Conservation (phyloP, 2,113 vertebrate genomes). For the Hypomesus transpacificus region DNA sequence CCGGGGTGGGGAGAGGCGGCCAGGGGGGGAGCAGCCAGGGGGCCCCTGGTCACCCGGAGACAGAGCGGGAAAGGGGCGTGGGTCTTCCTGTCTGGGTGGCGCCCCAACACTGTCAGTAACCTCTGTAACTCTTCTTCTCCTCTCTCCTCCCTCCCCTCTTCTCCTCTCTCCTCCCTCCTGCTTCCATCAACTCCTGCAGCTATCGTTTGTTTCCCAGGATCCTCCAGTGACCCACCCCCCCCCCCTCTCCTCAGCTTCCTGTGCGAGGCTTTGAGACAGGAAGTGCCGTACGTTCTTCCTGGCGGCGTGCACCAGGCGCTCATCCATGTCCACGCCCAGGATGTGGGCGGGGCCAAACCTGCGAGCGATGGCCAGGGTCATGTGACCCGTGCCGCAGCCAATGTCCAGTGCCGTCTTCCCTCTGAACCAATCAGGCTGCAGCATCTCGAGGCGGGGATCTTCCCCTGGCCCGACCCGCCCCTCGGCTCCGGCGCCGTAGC, state of each 20-base stretch:
- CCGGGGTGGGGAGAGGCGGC: conserved; percentile 29
- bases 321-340: conserved; percentile 84
- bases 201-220: too few relatives aligned
- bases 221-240: not conserved
- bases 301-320: conserved; percentile 73
- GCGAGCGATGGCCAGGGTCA: conserved; percentile 79
- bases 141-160: not conserved
- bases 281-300: conserved; percentile 85
- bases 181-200: conserved; percentile 3
- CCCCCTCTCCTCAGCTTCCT: conserved; percentile 7
- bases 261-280: conserved; percentile 73
- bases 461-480: conserved; percentile 66
- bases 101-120: not conserved
- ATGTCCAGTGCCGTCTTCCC: conserved; percentile 81
- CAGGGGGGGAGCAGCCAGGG: conserved; percentile 77
- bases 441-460: conserved; percentile 73
- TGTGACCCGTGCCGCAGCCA: conserved; percentile 84
- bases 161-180: not conserved
- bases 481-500: conserved; percentile 64
- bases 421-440: conserved; percentile 82
- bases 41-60: conserved; percentile 76
- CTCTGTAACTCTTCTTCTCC: not conserved
- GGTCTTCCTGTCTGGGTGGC: not conserved
- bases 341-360: conserved; percentile 76
- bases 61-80: conserved; percentile 69